Evolutionary conservation across 1,140 invertebrate genomes (phyloP), one percentile per base, ranked within the genome.

Genomic region (Sesamia nonagrioides): DNA sequence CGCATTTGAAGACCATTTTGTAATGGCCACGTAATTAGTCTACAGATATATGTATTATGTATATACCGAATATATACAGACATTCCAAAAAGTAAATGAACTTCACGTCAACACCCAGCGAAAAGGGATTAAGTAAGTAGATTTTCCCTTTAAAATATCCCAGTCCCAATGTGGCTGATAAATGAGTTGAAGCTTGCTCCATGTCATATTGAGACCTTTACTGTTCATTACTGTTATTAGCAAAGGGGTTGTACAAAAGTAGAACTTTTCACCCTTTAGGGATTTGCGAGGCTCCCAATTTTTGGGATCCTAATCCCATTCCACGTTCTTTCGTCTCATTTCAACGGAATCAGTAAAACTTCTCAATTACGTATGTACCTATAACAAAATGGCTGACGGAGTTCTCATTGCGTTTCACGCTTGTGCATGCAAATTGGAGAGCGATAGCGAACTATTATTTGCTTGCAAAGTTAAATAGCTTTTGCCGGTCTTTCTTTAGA

Each of bases 401-500:
- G 69, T 78, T 75, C 17, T 54, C 72, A 78, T 79, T 79, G 80
- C 82, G 63, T 85, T 77, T 79, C 84, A 82, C 83, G 86, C 80
- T 77, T 78, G 79, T 69, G 80, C 77, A 88, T 88, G 86, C 87
- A 90, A 88, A 88, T 89, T 84, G 82, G 79, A 82, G 81, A 80
- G 84, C 86, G 82, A 91, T 86, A 76, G 79, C 61, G 61, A 40
- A 72, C 81, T 84, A 85, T 86, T 87, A 88, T 90, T 88, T 84
- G 84, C 83, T 82, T 69, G 82, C 71, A 83, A 91, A 91, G 89
- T 91, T 91, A 89, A 91, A 91, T 89, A 88, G 89, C 85, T 90
- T 88, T 89, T 77, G 80, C 79, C 58, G 76, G 75, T 76, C 82
- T 80, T 84, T 80, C 82, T 79, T 37, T 45, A 77, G 75, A 82